Conservation (phyloP, 2,113 vertebrate genomes). For the Rhadina sibilatrix region DNA sequence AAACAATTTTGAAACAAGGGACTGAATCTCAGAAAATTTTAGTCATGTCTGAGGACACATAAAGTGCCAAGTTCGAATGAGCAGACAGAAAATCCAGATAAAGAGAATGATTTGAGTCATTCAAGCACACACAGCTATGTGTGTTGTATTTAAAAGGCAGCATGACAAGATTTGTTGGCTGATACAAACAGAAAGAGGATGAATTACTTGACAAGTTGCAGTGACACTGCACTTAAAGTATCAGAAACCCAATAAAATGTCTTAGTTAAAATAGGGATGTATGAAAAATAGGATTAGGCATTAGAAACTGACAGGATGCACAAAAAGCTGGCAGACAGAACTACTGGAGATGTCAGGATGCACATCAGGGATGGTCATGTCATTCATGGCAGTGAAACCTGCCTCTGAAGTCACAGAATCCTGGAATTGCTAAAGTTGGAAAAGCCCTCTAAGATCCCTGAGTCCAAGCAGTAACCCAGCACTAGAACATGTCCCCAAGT, state of each 20-base stretch:
- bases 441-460: not conserved
- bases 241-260: not conserved
- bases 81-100: not conserved
- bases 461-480: not conserved
- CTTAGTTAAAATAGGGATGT: not conserved
- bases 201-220: not conserved
- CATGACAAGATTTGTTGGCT: not conserved
- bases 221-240: not conserved
- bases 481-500: not conserved
- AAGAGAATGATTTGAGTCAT: not conserved
- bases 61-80: not conserved
- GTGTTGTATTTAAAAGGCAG: not conserved
- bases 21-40: not conserved
- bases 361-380: not conserved
- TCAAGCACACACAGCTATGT: not conserved
- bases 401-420: not conserved
- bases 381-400: not conserved
- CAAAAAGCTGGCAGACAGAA: not conserved
- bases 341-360: not conserved
- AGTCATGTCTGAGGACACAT: not conserved
- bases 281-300: not conserved
- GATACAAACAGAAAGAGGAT: not conserved
- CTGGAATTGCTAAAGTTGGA: not conserved
- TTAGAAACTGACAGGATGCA: not conserved
- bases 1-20: not conserved